phyloP scores from a whole-genome alignment of 2,888 invertebrate genomes.

The Empis stercorea region DNA sequence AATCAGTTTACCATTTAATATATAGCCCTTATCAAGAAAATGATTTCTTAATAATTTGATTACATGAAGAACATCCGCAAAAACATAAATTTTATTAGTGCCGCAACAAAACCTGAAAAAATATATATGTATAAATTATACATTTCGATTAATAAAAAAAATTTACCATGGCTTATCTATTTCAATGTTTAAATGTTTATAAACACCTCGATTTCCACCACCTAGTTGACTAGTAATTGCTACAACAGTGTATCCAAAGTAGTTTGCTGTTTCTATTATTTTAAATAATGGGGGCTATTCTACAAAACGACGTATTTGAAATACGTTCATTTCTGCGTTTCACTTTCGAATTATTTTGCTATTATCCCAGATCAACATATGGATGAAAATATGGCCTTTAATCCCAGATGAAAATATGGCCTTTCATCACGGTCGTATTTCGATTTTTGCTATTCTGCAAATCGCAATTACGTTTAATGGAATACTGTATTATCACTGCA shows the following conservation, averaged over 20 bases:
- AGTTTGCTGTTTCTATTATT: background rate
- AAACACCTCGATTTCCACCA: background rate
- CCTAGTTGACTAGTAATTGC: too few species aligned
- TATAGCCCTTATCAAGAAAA: constrained; percentile 4
- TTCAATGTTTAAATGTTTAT: constrained; percentile 4
- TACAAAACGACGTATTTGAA: too few species aligned
- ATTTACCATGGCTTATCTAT: constrained; percentile 5
- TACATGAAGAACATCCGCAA: constrained; percentile 11
- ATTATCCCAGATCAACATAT: too few species aligned
- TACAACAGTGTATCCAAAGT: too few species aligned
- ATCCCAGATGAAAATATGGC: too few species aligned
- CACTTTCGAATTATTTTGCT: too few species aligned
- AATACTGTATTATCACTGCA: too few species aligned
- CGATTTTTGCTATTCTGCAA: too few species aligned
- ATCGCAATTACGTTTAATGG: too few species aligned
- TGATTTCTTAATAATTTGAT: constrained; percentile 10
- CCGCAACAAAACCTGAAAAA: constrained; percentile 5
- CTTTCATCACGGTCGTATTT: too few species aligned
- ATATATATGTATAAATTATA: background rate
- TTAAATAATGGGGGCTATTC: background rate
- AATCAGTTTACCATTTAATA: constrained; percentile 2
- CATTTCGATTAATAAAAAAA: background rate
- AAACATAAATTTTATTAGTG: constrained; percentile 8
- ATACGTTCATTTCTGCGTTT: too few species aligned
- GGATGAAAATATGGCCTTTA: too few species aligned